These are phyloP conservation scores for Melanostigma gelatinosum DNA, from an alignment of 2,113 vertebrate genomes.

Conservation along the genomic window DNA sequence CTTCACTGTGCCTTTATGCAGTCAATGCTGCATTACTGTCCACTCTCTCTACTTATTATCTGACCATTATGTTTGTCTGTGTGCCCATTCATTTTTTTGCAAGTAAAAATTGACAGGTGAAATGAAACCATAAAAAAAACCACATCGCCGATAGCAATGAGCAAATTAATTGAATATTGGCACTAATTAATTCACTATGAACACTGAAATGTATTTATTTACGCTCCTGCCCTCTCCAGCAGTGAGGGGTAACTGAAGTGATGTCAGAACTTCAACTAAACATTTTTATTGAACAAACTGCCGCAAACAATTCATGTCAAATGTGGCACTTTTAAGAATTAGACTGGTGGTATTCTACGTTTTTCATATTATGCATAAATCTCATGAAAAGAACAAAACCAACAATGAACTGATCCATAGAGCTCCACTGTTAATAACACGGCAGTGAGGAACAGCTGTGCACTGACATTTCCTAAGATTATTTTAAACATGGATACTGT, in stretches of 20 bases:
- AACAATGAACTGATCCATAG: not conserved
- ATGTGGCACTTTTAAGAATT: not conserved
- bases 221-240: not conserved
- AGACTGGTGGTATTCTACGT: not conserved
- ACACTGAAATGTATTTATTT: not conserved
- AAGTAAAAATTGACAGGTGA: not conserved
- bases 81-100: not conserved
- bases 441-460: not conserved
- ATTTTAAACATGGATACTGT: not conserved
- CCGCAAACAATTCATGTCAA: not conserved
- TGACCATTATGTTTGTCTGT: not conserved
- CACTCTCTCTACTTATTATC: not conserved
- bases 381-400: no score
- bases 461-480: not conserved
- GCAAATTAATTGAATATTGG: not conserved
- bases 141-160: not conserved
- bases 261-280: not conserved
- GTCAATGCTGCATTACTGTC: not conserved
- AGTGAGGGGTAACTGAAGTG: not conserved
- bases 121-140: not conserved
- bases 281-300: not conserved
- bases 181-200: not conserved
- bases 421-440: not conserved
- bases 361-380: not conserved
- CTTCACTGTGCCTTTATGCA: conserved; percentile 1